A percentile compares a stretch with the other conserved stretches of the same genome.
Evolutionary conservation across 2,888 invertebrate genomes (phyloP).

Genomic region (Teleiodes luculella): DNA sequence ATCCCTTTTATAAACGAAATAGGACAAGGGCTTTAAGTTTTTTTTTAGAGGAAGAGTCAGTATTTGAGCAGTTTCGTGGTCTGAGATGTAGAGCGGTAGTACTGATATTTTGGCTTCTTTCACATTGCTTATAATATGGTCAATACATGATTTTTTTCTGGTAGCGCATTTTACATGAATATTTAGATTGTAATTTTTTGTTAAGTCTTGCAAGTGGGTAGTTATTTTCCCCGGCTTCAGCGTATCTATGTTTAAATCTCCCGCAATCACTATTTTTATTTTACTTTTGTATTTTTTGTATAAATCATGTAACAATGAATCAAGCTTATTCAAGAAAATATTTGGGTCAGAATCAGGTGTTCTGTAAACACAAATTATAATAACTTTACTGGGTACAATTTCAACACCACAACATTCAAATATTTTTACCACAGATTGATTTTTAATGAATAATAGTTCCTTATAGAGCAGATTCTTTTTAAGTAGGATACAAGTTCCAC

Average conservation of each 20-base stretch:
- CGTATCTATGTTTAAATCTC: conserved; percentile 16
- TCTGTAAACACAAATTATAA: conserved; percentile 10
- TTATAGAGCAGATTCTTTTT: conserved; percentile 8
- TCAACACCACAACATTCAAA: conserved; percentile 14
- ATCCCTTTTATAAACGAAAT: not conserved
- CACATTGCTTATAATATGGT: conserved; percentile 12
- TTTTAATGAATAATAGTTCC: not conserved
- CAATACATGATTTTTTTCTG: conserved; percentile 7
- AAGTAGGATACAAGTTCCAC: conserved; percentile 16
- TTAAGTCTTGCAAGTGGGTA: not conserved
- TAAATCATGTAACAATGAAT: conserved; percentile 4
- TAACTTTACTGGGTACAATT: not conserved
- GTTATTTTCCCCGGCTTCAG: not conserved
- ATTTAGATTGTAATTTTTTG: not conserved
- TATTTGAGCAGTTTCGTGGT: conserved; percentile 11
- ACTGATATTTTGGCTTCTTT: not conserved
- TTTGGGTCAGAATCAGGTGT: not conserved
- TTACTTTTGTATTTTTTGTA: not conserved
- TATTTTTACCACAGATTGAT: not conserved
- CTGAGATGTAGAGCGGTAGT: not conserved
- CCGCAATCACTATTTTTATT: conserved; percentile 11
- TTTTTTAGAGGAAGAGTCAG: not conserved
- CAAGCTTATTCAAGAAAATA: conserved; percentile 6
- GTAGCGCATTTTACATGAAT: not conserved
- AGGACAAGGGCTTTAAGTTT: not conserved